Evolutionary conservation across 2,797 vertebrate genomes (phyloP).

Genomic region (Uromys caudimaculatus): DNA sequence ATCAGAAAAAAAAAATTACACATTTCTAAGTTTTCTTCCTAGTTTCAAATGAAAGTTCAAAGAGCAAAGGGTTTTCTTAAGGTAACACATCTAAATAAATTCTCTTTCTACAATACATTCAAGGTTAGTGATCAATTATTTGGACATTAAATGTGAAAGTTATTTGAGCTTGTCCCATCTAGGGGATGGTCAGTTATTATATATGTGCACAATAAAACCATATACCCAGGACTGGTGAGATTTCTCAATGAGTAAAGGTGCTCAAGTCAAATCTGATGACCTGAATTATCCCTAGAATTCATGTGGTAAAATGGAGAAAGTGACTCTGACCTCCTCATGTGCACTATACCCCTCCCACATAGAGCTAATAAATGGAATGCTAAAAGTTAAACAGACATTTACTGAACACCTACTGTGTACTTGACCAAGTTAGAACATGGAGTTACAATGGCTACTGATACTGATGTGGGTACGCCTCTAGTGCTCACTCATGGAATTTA

Average conservation of each 20-base stretch:
- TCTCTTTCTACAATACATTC: neutral
- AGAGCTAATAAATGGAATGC: neutral
- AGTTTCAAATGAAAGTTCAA: neutral
- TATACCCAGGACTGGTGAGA: neutral
- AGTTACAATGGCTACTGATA: neutral
- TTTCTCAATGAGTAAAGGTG: neutral
- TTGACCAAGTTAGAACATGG: neutral
- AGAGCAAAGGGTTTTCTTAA: neutral
- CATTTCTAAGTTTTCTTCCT: neutral
- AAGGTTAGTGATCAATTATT: conserved; percentile 16
- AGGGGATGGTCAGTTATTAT: neutral
- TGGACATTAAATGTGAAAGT: conserved; percentile 9
- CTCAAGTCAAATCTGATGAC: neutral
- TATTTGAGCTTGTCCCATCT: neutral
- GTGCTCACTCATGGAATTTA: neutral
- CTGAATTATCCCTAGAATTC: neutral
- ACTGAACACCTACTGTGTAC: neutral
- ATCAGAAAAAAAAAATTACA: neutral
- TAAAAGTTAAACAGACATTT: conserved; percentile 7
- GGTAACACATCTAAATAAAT: neutral
- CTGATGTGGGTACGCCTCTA: neutral
- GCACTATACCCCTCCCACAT: no score
- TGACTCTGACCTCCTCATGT: neutral
- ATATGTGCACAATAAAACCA: neutral
- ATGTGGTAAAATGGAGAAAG: neutral